Base-by-base conservation (phyloP, 1,140 invertebrate genomes). In the Pseudomyrmex gracilis region DNA sequence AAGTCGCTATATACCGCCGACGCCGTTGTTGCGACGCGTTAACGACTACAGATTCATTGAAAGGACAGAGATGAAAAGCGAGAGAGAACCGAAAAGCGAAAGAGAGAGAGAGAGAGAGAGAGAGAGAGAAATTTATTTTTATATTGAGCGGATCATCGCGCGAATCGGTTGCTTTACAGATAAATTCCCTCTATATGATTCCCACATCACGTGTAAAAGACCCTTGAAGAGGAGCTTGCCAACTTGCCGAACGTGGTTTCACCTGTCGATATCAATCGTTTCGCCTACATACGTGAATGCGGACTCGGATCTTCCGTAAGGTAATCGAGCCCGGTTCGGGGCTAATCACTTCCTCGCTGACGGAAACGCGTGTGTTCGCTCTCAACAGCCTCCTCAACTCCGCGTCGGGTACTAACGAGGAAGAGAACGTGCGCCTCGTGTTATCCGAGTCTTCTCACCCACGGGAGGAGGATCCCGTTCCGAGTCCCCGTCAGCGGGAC, bases 261-360 rank as follows among this genome's bases (percentile, higher is more conserved):
- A 22, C 10, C 34, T 51, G 17, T 53, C 45, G 49, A 13, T 76
- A 64, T 15, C n/a, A n/a, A 34, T 22, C 20, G 60, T 24, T 61
- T 82, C 68, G 20, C 55, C 74, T 88, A 88, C 86, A 73, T 73
- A 87, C 86, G 71, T 88, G 84, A 77, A 57, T 13, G 57, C 53
- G 12, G 66, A 34, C 20, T 58, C 64, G 66, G 20, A 80, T 60
- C 53, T 20, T 13, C 22, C 20, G 43, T 20, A 80, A 17, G 60
- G 58, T 53, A 70, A 55, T 80, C 76, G 60, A 66, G 70, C 58
- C 66, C 53, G 64, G 15, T 17, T 53, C 10, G 7, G 70, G 20
- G n/a, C 22, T 34, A 34, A 34, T 34, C 34, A 34, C 34, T 34
- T 34, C 34, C 34, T 34, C 34, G 34, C 34, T 34, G 34, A 34